Evolutionary conservation across 2,113 vertebrate species (phyloP).

Genomic region (Bostrychus sinensis): DNA sequence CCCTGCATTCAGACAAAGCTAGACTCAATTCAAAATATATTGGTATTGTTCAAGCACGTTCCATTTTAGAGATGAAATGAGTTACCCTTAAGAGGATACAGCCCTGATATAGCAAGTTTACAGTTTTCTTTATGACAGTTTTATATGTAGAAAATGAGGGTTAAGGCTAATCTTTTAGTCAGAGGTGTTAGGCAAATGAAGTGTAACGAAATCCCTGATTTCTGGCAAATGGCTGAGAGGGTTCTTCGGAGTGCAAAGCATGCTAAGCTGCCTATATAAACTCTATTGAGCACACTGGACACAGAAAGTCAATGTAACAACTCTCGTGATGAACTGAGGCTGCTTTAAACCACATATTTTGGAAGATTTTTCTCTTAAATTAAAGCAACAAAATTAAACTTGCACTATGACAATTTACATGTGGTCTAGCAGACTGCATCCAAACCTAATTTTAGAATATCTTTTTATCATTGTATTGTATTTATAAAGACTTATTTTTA

Average conservation of each 20-base stretch:
- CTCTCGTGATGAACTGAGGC: slow-evolving; percentile 49
- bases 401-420: slow-evolving; percentile 40
- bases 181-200: slow-evolving; percentile 76
- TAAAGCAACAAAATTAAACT: slow-evolving; percentile 62
- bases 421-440: slow-evolving; percentile 50
- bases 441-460: no score
- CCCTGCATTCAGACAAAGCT: slow-evolving; percentile 66
- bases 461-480: no score
- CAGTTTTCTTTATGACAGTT: slow-evolving; percentile 51
- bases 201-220: slow-evolving; percentile 82
- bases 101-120: slow-evolving; percentile 75
- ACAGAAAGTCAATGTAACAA: slow-evolving; percentile 46
- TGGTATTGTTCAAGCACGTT: slow-evolving; percentile 53
- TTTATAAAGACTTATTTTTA: slow-evolving; percentile 40
- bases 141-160: slow-evolving; percentile 66
- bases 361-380: slow-evolving; percentile 74
- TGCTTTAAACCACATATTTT: slow-evolving; percentile 51
- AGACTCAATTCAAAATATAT: slow-evolving; percentile 50
- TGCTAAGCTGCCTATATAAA: slow-evolving; percentile 73
- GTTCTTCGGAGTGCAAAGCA: slow-evolving; percentile 75
- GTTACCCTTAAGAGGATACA: slow-evolving; percentile 53
- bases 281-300: slow-evolving; percentile 54
- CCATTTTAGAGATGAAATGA: slow-evolving; percentile 55
- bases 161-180: slow-evolving; percentile 82
- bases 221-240: slow-evolving; percentile 78